phyloP scores from a whole-genome alignment of 2,797 vertebrate genomes.

The Eidolon dupreanum region DNA sequence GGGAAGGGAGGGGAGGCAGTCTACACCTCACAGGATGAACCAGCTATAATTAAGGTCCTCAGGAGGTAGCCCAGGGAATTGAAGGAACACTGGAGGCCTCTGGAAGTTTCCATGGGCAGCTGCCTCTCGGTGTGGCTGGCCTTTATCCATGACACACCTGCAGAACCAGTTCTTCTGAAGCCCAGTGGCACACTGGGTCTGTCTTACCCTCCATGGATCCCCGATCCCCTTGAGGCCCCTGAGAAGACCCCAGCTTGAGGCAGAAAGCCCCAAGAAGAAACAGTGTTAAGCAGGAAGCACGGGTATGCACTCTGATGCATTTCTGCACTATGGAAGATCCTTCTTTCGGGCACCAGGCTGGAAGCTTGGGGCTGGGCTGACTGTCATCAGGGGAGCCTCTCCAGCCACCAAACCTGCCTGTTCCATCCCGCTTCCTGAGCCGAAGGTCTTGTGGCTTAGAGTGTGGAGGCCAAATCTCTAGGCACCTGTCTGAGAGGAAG shows the following conservation, averaged over 20 bases:
- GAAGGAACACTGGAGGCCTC: neutral
- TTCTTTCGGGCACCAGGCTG: neutral
- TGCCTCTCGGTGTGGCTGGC: neutral
- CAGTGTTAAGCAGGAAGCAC: neutral
- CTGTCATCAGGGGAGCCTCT: neutral
- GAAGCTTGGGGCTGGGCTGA: neutral
- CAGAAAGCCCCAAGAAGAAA: constrained; percentile 19
- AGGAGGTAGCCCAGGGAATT: neutral
- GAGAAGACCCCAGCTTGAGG: neutral
- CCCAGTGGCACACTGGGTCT: neutral
- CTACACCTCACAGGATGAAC: neutral
- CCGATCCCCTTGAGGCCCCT: neutral
- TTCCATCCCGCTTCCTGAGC: neutral
- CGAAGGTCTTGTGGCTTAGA: neutral
- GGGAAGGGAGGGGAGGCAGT: neutral
- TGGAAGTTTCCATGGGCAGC: neutral
- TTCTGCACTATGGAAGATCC: neutral
- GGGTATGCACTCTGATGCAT: neutral
- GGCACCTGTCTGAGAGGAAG: neutral
- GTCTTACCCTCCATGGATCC: neutral
- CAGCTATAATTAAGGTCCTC: neutral
- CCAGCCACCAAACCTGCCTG: neutral
- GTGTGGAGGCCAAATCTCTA: neutral
- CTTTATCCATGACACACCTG: neutral
- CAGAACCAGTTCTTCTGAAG: neutral